Percentiles rank a stretch among this genome's conserved stretches.
Conservation (phyloP, 2,113 vertebrate species). For the Cygnus atratus region DNA sequence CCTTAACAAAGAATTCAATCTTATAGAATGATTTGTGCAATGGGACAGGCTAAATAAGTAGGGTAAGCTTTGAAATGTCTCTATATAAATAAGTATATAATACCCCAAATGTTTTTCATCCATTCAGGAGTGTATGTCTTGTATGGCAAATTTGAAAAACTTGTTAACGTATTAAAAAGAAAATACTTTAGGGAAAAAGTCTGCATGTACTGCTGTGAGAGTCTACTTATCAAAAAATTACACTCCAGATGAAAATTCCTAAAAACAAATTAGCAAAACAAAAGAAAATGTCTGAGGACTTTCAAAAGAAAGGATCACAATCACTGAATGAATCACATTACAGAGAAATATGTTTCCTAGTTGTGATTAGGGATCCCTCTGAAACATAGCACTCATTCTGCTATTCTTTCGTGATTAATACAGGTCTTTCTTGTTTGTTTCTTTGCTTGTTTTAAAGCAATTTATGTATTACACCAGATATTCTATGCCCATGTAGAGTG, state of each 20-base stretch:
- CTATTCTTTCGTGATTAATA: neutral
- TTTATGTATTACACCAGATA: neutral
- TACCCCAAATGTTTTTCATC: neutral
- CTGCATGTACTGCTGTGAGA: neutral
- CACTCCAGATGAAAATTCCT: neutral
- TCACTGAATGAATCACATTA: neutral
- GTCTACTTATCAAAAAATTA: neutral
- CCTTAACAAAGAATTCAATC: neutral
- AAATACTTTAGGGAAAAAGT: neutral
- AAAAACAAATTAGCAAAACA: neutral
- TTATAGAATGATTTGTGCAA: neutral
- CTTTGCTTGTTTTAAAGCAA: neutral
- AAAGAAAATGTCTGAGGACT: neutral
- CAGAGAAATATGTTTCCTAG: rapidly evolving
- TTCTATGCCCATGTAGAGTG: neutral
- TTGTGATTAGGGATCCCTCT: neutral
- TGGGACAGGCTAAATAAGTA: neutral
- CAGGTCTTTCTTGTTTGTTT: rapidly evolving
- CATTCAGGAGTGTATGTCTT: neutral
- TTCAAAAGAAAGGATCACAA: neutral
- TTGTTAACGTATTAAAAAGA: neutral
- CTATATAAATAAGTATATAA: neutral
- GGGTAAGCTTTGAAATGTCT: neutral
- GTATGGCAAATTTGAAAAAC: neutral
- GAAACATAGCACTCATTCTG: neutral